Conservation (phyloP, 2,888 invertebrate species). For the Melieria crassipennis region DNA sequence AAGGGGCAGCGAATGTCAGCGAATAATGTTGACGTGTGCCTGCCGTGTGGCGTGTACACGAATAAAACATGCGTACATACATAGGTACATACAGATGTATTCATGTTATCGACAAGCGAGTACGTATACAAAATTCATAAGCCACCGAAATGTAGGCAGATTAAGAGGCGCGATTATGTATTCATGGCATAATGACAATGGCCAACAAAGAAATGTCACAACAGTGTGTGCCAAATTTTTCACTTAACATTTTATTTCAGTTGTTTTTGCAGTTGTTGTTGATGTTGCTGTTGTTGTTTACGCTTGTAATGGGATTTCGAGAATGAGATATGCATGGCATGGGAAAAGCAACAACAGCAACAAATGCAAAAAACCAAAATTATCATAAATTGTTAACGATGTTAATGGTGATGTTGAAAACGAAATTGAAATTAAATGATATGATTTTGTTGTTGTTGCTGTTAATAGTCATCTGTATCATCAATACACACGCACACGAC, state of each 20-base stretch:
- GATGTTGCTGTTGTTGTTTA: not conserved
- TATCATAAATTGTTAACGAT: slow-evolving; percentile 15
- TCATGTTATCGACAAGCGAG: no score
- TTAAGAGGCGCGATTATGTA: slow-evolving; percentile 17
- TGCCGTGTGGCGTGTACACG: no score
- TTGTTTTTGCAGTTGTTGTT: not conserved
- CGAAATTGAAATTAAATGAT: slow-evolving; percentile 21
- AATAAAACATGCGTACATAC: no score
- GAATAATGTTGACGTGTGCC: no score
- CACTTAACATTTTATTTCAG: slow-evolving; percentile 5
- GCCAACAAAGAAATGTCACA: slow-evolving; percentile 31
- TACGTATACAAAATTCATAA: slow-evolving; percentile 15
- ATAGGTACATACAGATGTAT: no score
- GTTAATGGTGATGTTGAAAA: slow-evolving; percentile 22
- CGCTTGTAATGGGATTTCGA: not conserved
- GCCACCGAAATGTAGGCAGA: slow-evolving; percentile 6
- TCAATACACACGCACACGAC: no score
- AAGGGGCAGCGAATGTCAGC: no score
- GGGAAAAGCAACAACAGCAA: not conserved
- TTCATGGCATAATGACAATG: slow-evolving; percentile 1
- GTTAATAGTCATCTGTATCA: no score
- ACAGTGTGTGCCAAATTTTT: slow-evolving; percentile 32
- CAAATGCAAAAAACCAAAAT: slow-evolving; percentile 8
- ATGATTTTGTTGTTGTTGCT: no score
- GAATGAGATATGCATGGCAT: not conserved